Evolutionary conservation across 2,888 invertebrate genomes (phyloP).

Genomic region (Epirrhoe tristata): DNA sequence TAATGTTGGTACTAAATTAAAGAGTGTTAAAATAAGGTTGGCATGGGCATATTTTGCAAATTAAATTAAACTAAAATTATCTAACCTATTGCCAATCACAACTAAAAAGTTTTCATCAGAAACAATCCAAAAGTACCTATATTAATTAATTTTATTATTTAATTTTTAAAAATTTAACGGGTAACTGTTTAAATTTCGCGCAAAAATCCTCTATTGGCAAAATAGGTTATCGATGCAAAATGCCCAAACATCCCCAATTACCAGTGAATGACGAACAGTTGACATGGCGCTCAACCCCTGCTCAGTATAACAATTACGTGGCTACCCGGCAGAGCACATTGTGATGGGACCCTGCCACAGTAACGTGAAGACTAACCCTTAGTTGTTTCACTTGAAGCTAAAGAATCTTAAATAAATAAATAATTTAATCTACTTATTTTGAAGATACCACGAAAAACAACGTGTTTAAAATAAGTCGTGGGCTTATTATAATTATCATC

Average conservation of each 20-base stretch:
- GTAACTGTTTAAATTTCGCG: conserved; percentile 3
- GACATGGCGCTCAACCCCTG: conserved; percentile 82
- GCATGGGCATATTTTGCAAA: too few relatives aligned
- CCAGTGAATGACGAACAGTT: conserved; percentile 77
- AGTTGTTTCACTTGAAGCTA: conserved; percentile 21
- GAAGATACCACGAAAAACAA: too few relatives aligned
- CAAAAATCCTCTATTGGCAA: conserved; percentile 17
- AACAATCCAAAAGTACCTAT: too few relatives aligned
- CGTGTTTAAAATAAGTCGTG: too few relatives aligned
- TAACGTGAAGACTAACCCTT: neutral
- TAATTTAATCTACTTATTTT: too few relatives aligned
- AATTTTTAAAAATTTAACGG: neutral
- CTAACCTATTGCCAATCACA: too few relatives aligned
- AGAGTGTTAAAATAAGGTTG: too few relatives aligned
- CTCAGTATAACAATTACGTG: conserved; percentile 84
- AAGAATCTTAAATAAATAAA: neutral
- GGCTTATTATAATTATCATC: too few relatives aligned
- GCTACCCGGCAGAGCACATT: conserved; percentile 71
- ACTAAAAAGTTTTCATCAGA: neutral
- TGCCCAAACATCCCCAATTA: conserved; percentile 50
- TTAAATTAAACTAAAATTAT: too few relatives aligned
- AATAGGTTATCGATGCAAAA: conserved; percentile 41
- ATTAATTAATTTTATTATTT: too few relatives aligned
- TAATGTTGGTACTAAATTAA: too few relatives aligned
- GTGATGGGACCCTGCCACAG: conserved; percentile 57